Conservation (phyloP, 2,888 invertebrate species). For the Chromoteleia sp. region DNA sequence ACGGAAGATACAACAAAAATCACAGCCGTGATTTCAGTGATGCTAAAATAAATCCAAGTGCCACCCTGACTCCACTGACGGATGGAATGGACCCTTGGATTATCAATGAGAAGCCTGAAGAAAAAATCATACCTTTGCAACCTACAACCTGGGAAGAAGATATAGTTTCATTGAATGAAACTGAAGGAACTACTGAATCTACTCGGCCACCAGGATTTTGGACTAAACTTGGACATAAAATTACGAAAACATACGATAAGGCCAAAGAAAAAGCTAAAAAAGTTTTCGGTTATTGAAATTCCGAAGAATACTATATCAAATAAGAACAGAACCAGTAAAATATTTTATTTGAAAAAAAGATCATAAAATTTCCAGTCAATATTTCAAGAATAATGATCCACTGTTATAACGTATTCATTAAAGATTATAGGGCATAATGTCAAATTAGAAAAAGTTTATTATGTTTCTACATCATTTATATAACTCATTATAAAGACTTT, state of each 20-base stretch:
- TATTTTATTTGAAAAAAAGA: too few relatives aligned
- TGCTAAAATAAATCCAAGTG: conserved; percentile 76
- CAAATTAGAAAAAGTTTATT: too few relatives aligned
- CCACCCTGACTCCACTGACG: conserved; percentile 72
- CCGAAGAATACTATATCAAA: too few relatives aligned
- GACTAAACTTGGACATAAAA: conserved; percentile 86
- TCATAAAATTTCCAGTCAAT: too few relatives aligned
- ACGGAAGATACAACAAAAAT: conserved; percentile 74
- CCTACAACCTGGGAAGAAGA: conserved; percentile 52
- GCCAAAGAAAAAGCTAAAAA: conserved; percentile 86
- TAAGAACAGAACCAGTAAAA: too few relatives aligned
- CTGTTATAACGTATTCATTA: too few relatives aligned
- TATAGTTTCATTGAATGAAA: conserved; percentile 43
- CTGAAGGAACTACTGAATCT: conserved; percentile 44
- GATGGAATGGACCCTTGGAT: conserved; percentile 76
- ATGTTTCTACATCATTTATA: too few relatives aligned
- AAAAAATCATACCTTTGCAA: conserved; percentile 56
- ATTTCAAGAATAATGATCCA: too few relatives aligned
- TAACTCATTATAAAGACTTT: too few relatives aligned
- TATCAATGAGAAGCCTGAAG: conserved; percentile 73
- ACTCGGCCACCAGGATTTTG: conserved; percentile 86
- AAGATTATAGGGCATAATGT: too few relatives aligned
- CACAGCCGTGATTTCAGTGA: conserved; percentile 69
- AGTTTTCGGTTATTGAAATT: conserved; percentile 77
- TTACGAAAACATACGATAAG: conserved; percentile 86